phyloP scores from a whole-genome alignment of 1,140 invertebrate species.

The Trachymyrmex septentrionalis region DNA sequence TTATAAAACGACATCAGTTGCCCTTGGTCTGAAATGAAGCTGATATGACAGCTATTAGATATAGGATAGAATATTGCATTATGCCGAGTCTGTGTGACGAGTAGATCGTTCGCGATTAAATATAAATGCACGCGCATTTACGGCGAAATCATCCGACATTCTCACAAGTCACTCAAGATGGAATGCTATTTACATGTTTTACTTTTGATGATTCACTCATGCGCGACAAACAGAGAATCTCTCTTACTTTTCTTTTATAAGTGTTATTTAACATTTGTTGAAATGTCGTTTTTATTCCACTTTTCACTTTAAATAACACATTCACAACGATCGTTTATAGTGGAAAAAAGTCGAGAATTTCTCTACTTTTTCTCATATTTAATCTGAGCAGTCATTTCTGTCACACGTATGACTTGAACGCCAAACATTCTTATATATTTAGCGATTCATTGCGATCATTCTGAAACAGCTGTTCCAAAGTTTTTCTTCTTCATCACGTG shows the following conservation, averaged over 20 bases:
- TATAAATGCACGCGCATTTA: slow-evolving; percentile 34
- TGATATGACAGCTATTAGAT: slow-evolving; percentile 35
- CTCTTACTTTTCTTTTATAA: neutral
- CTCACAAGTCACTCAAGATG: slow-evolving; percentile 29
- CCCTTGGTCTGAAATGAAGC: slow-evolving; percentile 14
- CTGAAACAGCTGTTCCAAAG: neutral
- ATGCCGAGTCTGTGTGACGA: slow-evolving; percentile 3
- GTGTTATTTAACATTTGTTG: slow-evolving; percentile 13
- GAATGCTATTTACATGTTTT: slow-evolving; percentile 13
- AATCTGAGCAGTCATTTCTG: neutral
- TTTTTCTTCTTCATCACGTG: neutral
- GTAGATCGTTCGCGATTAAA: slow-evolving; percentile 21
- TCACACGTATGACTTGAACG: neutral
- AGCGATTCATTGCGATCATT: neutral
- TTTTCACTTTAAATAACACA: slow-evolving; percentile 2
- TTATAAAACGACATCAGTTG: slow-evolving; percentile 10
- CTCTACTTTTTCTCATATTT: neutral
- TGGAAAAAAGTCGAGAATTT: slow-evolving; percentile 17
- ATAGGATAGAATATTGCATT: slow-evolving; percentile 15
- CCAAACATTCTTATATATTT: neutral
- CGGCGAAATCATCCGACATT: slow-evolving; percentile 12
- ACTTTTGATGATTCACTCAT: slow-evolving; percentile 36
- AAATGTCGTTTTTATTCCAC: slow-evolving; percentile 15
- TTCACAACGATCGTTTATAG: neutral
- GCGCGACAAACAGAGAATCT: neutral